Base-by-base conservation (phyloP, 2,888 invertebrate species). In the Aleiodes testaceus region DNA sequence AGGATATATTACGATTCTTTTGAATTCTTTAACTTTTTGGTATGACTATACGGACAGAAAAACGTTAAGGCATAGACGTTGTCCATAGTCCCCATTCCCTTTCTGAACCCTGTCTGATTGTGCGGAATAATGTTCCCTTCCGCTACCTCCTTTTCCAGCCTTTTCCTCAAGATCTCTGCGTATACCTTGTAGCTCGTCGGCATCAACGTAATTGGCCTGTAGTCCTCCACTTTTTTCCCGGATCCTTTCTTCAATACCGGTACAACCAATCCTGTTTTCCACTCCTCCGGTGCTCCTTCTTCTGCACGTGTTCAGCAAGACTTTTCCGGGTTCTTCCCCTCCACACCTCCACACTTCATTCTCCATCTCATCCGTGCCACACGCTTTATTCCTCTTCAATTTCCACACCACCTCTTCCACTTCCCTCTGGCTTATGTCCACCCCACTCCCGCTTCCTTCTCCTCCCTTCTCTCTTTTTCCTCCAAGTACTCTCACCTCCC, bases 71-170 rank as follows among this genome's bases (percentile, higher is more conserved):
- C 26, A 44, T 55, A 73, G 6, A 73, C 49, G 20, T 72, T 73
- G 11, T 73, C 73, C 4, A 63, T 69, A 3, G 53, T 63, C n/a
- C 70, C 69, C 47, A 49, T 63, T 11, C 64, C 65, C 42, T 26
- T 45, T 26, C 73, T 66, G 30, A 74, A 75, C 1, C 74, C 73
- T 12, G 73, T 61, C 18, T 75, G 71, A n/a, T 45, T 72, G 5
- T 70, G 18, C 22, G 55, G 66, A 5, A 67, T 11, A 26, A 55
- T 69, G 2, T 22, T 16, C 26, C 59, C 65, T 30, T 64, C 36
- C 2, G 69, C 72, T 9, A 71, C 68, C 20, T 72, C 68, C 42
- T 50, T 44, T 20, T 65, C 53, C 18, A 69, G 11, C 20, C 42
- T 47, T 2, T 36, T 55, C 9, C 22, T 20, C 2, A 50, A 1